phyloP scores from a whole-genome alignment of 2,888 invertebrate genomes.

The Ichneumoninae sp. region DNA sequence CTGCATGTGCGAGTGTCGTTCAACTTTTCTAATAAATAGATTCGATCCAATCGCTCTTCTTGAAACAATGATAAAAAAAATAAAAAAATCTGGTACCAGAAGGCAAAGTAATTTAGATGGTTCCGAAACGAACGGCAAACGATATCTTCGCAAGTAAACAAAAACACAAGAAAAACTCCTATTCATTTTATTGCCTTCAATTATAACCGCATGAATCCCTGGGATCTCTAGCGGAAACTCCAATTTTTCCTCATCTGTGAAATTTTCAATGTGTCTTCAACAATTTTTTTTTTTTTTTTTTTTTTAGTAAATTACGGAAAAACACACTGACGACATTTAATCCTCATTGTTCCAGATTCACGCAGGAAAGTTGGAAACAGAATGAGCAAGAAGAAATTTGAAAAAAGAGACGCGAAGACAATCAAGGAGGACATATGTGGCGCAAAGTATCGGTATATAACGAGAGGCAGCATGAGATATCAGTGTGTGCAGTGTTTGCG shows the following conservation, averaged over 20 bases:
- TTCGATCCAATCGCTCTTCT: background rate
- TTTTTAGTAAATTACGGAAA: background rate
- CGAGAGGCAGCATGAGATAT: slow-evolving; percentile 8
- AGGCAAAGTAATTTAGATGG: background rate
- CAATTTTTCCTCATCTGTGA: background rate
- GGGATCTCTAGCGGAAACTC: background rate
- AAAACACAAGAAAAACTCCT: background rate
- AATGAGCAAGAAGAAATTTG: background rate
- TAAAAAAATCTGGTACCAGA: background rate
- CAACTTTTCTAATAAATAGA: slow-evolving; percentile 1
- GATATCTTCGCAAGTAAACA: background rate
- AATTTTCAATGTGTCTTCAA: background rate
- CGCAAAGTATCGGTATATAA: slow-evolving; percentile 25
- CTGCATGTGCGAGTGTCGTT: background rate
- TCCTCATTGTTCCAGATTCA: slow-evolving; percentile 25
- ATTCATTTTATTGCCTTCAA: too few relatives aligned
- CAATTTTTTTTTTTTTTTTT: background rate
- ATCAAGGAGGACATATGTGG: background rate
- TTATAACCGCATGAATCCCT: background rate
- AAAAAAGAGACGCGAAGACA: background rate
- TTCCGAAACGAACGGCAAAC: background rate
- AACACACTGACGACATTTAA: background rate
- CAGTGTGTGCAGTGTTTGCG: slow-evolving; percentile 83
- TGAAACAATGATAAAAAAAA: background rate
- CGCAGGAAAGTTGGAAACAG: background rate